A percentile compares a stretch with the other conserved stretches of the same genome.
Evolutionary conservation across 1,140 invertebrate genomes (phyloP).

Genomic region (Trichonephila inaurata): DNA sequence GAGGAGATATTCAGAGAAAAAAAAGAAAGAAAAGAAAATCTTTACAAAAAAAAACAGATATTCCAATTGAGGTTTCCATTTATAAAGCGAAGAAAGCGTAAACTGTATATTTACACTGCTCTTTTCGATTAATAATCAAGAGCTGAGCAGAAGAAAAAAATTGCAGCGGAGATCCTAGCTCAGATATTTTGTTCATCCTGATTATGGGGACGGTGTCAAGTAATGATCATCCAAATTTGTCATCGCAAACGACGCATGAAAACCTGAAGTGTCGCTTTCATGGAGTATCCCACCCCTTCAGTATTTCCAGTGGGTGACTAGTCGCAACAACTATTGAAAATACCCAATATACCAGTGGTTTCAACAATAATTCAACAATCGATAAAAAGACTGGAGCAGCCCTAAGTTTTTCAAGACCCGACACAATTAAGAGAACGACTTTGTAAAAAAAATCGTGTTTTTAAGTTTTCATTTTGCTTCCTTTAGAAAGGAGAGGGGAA

Average conservation of each 20-base stretch:
- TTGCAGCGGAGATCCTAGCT: background rate
- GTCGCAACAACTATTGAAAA: conserved; percentile 27
- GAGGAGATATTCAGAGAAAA: background rate
- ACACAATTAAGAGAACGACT: conserved; percentile 21
- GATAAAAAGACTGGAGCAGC: background rate
- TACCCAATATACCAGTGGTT: conserved; percentile 25
- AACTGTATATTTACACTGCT: conserved; percentile 30
- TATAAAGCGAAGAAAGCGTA: conserved; percentile 34
- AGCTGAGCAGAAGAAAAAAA: background rate
- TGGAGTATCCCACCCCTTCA: conserved; percentile 6
- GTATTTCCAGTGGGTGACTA: conserved; percentile 16
- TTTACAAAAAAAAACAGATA: background rate
- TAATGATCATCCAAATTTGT: conserved; percentile 45
- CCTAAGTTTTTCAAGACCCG: conserved; percentile 12
- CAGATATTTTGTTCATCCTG: conserved; percentile 8
- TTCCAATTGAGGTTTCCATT: conserved; percentile 51
- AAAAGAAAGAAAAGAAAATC: background rate
- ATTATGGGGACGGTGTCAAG: conserved; percentile 16
- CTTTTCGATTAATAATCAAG: conserved; percentile 37
- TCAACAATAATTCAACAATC: conserved; percentile 35
- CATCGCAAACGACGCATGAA: conserved; percentile 43
- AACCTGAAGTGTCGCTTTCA: conserved; percentile 36
- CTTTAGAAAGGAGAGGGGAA: background rate
- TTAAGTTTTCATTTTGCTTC: background rate
- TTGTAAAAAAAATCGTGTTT: background rate